phyloP scores from a whole-genome alignment of 2,888 invertebrate species.

The Nomada ferruginata region DNA sequence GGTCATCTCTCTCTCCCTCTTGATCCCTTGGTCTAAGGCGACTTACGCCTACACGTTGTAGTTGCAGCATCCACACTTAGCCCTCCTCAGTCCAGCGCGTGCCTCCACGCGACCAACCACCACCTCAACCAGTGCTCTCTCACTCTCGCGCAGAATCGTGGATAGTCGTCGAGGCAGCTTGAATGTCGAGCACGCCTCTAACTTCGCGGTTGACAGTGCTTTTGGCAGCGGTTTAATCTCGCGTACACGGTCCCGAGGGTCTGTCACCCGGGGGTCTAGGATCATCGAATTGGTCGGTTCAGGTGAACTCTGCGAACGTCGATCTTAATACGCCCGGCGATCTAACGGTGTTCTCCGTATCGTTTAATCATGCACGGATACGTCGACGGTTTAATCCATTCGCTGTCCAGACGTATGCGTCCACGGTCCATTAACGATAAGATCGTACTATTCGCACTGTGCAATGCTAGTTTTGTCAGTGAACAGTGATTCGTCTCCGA shows the following conservation, averaged over 20 bases:
- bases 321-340: not conserved
- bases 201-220: slow-evolving; percentile 61
- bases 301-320: not conserved
- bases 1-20: slow-evolving; percentile 59
- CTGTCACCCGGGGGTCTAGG: not conserved
- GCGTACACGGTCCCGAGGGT: slow-evolving; percentile 13
- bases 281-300: slow-evolving; percentile 7
- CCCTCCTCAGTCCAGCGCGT: slow-evolving; percentile 83
- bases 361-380: slow-evolving; percentile 5
- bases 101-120: slow-evolving; percentile 84
- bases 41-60: slow-evolving; percentile 83
- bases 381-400: not conserved
- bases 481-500: slow-evolving; percentile 21
- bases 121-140: slow-evolving; percentile 77
- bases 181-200: slow-evolving; percentile 57
- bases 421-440: not conserved
- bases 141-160: slow-evolving; percentile 74
- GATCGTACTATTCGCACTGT: not conserved
- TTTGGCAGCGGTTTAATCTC: slow-evolving; percentile 58
- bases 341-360: not conserved
- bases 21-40: slow-evolving; percentile 75
- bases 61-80: slow-evolving; percentile 83
- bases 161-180: slow-evolving; percentile 62
- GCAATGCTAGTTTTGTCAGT: slow-evolving; percentile 21
- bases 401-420: not conserved